phyloP scores from a whole-genome alignment of 2,888 invertebrate species.

The Cephus spinipes region DNA sequence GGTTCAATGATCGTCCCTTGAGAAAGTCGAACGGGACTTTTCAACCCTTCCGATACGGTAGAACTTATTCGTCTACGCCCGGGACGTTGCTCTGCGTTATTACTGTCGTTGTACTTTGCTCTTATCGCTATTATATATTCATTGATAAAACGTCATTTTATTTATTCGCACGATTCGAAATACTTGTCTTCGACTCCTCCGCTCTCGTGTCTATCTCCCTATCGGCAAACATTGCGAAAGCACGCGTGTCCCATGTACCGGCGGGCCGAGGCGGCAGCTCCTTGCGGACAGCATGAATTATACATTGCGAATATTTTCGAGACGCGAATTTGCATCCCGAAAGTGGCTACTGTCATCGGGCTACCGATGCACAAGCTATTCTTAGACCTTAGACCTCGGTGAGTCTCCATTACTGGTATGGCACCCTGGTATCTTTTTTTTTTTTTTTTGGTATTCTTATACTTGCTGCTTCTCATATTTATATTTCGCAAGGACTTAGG shows the following conservation, averaged over 20 bases:
- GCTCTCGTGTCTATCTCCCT: neutral
- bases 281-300: slow-evolving; percentile 44
- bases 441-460: neutral
- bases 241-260: slow-evolving; percentile 40
- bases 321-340: slow-evolving; percentile 49
- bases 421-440: neutral
- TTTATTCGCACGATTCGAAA: neutral
- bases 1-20: slow-evolving; percentile 45
- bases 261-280: neutral
- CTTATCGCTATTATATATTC: neutral
- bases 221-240: slow-evolving; percentile 45
- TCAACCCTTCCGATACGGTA: neutral
- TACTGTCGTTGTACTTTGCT: neutral
- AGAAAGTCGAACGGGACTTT: neutral
- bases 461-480: neutral
- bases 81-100: neutral
- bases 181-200: neutral
- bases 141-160: neutral
- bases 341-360: slow-evolving; percentile 39
- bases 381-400: slow-evolving; percentile 26
- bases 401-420: neutral
- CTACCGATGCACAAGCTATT: slow-evolving; percentile 34
- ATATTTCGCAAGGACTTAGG: neutral
- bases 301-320: slow-evolving; percentile 49
- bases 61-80: neutral